Evolutionary conservation across 1,140 invertebrate species (phyloP), one percentile per base, ranked within the genome.

Genomic region (Drosophila leontia): DNA sequence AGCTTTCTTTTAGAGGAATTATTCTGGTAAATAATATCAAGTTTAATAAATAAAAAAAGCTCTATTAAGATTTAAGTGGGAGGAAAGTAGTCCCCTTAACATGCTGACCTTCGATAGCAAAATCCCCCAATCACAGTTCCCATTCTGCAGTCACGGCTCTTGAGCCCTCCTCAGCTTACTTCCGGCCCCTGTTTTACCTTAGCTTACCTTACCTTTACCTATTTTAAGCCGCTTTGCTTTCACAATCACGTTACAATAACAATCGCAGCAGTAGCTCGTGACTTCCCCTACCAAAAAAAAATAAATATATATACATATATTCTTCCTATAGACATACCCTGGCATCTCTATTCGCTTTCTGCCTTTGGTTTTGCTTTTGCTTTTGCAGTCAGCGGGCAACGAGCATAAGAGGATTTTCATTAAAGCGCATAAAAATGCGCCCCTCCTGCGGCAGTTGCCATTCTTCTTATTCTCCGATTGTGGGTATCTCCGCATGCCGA

Each of bases 371-470:
- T 39, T 48, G 29, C 44, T 45, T 44, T 75, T 51, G 42, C 29
- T 35, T 44, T 62, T 39, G 45, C 59, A 70, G 67, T 65, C 60
- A 35, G 45, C 62, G 72, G 64, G 62, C 56, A 47, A 60, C 71
- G 75, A 71, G 47, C 80, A 76, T 88, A 88, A 88, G 85, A 90
- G 85, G 85, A 88, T 88, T 88, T 88, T 88, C 85, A 88, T 88
- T 88, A 90, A 82, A 79, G 80, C 83, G 83, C 71, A 87, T 82
- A 87, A 80, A 86, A 82, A 87, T 80, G 65, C 69, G 50, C 41
- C 71, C 74, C 61, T 58, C 70, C 45, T 62, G 61, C 51, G 58
- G 75, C 68, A 47, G 59, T 57, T 75, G 62, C 48, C 50, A 42
- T 77, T 77, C 62, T 76, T 82, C 56, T 70, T 75, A 63, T 75